A percentile compares a stretch with the other conserved stretches of the same genome.
These are phyloP conservation scores for Drosophila anceps DNA, from an alignment of 2,888 invertebrate genomes.

Conservation along the genomic window DNA sequence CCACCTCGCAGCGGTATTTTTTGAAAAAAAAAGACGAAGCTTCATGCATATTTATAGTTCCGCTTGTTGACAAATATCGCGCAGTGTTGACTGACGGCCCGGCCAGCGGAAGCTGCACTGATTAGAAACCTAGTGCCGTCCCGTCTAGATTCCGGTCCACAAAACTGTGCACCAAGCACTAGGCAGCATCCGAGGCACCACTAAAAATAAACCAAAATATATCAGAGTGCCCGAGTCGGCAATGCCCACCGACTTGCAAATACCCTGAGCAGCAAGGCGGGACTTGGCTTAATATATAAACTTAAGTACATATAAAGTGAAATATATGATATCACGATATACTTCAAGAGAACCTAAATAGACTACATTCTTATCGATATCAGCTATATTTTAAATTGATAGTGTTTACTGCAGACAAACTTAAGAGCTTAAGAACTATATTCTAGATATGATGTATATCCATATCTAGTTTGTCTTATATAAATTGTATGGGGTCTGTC, in stretches of 20 bases:
- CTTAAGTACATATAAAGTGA: too few relatives aligned
- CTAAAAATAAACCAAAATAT: neutral
- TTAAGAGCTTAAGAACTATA: too few relatives aligned
- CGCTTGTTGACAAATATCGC: conserved; percentile 83
- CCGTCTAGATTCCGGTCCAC: conserved; percentile 48
- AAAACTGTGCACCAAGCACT: conserved; percentile 2
- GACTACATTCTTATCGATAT: too few relatives aligned
- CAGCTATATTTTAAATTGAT: too few relatives aligned
- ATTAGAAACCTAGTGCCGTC: conserved; percentile 81
- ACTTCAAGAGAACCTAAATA: too few relatives aligned
- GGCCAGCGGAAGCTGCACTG: conserved; percentile 80
- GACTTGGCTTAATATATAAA: too few relatives aligned
- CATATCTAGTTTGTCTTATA: too few relatives aligned
- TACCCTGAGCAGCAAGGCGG: neutral
- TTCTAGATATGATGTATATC: too few relatives aligned
- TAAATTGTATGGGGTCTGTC: too few relatives aligned
- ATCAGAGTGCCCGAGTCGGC: neutral
- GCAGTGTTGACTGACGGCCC: conserved; percentile 62
- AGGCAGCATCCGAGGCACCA: conserved; percentile 2
- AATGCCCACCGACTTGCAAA: neutral
- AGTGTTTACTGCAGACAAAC: too few relatives aligned
- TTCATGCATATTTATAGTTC: conserved; percentile 83
- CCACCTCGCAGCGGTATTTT: neutral
- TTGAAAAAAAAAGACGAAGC: conserved; percentile 12
- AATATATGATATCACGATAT: too few relatives aligned